Base-by-base conservation (phyloP, 1,140 invertebrate genomes). In the Panonychus citri region DNA sequence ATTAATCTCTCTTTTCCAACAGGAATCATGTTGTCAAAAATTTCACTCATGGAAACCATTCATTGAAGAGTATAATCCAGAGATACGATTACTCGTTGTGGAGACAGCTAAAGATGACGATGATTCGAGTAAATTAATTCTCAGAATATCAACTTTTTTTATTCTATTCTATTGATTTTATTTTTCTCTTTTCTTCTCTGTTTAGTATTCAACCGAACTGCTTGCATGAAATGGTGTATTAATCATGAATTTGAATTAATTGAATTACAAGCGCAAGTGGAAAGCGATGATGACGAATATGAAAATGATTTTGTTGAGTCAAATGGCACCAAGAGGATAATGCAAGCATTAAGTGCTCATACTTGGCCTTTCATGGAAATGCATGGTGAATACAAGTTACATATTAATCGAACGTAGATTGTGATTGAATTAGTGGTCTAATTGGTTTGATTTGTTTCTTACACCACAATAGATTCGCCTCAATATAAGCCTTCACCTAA, bases 311-410 rank as follows among this genome's bases (percentile, higher is more conserved):
- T 80, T 64, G 64, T 66, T 37, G 78, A 80, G 64, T 78, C 77
- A 61, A 74, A 74, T 62, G 81, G 82, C 25, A 75, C 81, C 17
- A 74, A 77, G 15, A 74, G 82, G 68, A 74, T 85, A n/a, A 70
- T 78, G 24, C 80, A 83, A 72, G 80, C 79, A 59, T 67, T 85
- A 27, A 75, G 83, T 67, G 78, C 81, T 57, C 79, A 84, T 66
- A 74, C 75, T 40, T 85, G 83, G 83, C 75, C 81, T 48, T 82
- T 82, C 66, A 70, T 84, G 43, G 67, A 67, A 43, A 71, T 82
- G 63, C 83, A 83, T 77, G 73, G 77, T 76, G 12, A 63, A 13
- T 21, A 27, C 4, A 7, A 40, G 28, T 37, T 55, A 17, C 17
- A 5, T 55, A 15, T 53, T 15, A 25, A 54, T 30, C 19, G 7